Evolutionary conservation across 2,113 vertebrate genomes (phyloP), one percentile per base, ranked within the genome.

Genomic region (Phaethon lepturus): DNA sequence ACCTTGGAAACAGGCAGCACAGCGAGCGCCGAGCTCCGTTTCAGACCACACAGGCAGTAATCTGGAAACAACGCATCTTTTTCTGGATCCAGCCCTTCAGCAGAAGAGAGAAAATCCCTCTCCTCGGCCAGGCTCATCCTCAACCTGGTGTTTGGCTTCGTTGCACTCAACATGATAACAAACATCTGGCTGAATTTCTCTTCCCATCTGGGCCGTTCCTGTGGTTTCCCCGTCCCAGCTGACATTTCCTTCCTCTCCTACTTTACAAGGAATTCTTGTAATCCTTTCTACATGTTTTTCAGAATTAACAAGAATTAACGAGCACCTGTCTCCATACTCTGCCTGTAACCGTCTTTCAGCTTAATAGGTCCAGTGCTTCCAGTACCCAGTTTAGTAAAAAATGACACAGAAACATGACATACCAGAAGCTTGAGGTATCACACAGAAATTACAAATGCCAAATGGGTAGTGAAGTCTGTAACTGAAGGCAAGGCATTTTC

Each of bases 151-250:
- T 88, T 89, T 77, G 82, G 79, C 52, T 92, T 84, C 45, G 3
- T 35, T 64, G 68, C 52, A 7, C 69, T 64, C 75, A 63, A 58
- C 44, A 20, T 11, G 64, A 52, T 40, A 67, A 66, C 53, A 94
- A 95, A 95, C 72, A 91, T 75, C 88, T 93, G 88, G 76, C 44
- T 60, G 69, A 68, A 87, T 77, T 84, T 71, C 31, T 52, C 33
- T 80, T 79, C 73, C 90, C 63, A 78, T 92, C 52, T 81, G 76
- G 56, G 68, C 60, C 2, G 0, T 50, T 81, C 68, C 47, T 81
- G 86, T 64, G 77, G 64, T 90, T 92, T 90, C 52, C 80, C 25
- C 38, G 7, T 49, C 74, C 58, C 74, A 72, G 73, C 35, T 90
- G 68, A 84, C 26, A 72, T 72, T 81, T 96, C 68, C 92, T 92